Base-by-base conservation (phyloP, 2,888 invertebrate genomes). In the Lithophane semibrunnea region DNA sequence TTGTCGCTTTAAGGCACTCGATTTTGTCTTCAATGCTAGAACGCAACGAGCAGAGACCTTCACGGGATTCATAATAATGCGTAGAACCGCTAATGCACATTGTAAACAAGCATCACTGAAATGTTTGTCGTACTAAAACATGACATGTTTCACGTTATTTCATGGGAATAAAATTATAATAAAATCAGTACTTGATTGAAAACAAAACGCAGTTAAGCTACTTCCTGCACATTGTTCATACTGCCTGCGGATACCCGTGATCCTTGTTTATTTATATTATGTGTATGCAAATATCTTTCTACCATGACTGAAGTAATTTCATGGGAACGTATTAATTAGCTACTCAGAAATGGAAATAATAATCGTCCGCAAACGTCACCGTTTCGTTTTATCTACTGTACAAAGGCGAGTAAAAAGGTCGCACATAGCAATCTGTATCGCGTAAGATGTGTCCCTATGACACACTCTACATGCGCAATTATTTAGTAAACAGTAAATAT, bases 1-100 rank as follows among this genome's bases (percentile, higher is more conserved):
- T 88, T 88, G 89, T 89, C 88, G 88, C 87, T 90, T 82, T 86
- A 80, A 85, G 70, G 77, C 85, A 86, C 87, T 88, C 84, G 67
- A 88, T 86, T 85, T 88, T 82, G 84, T 86, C 79, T 83, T 86
- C 78, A 86, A 84, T 85, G 84, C 67, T 69, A 77, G 60, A 84
- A 84, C 76, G 75, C 70, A 54, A 52, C 37, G 70, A 75, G 61
- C 49, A 24, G 54, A 83, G 78, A 80, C 82, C 74, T 75, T 78
- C 73, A 69, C 66, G 60, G 10, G 24, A 69, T 42, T 81, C 71
- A 81, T 64, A 81, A 74, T 77, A 78, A 80, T 63, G 60, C 70
- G 84, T 73, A 77, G 75, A 80, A 71, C 69, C 65, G 71, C 66
- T 49, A 73, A 66, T 80, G 65, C 84, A 83, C 79, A 37, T 56